These are phyloP conservation scores for Drosophila meridionalis DNA, from an alignment of 2,888 invertebrate genomes.

Conservation along the genomic window DNA sequence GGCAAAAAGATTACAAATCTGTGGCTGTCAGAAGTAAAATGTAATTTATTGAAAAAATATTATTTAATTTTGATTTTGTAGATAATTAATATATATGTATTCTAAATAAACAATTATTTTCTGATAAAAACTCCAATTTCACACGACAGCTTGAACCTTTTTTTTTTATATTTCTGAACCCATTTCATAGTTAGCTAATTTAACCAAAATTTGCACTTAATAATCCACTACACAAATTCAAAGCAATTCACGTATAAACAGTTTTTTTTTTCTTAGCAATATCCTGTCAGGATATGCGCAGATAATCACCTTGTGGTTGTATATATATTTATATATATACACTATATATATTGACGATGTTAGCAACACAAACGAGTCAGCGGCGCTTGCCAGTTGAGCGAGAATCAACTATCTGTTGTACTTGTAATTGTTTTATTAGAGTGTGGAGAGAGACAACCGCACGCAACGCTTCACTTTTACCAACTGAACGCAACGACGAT, in stretches of 20 bases:
- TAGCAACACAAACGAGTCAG: slow-evolving; percentile 35
- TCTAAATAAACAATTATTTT: not conserved
- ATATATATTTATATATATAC: slow-evolving; percentile 8
- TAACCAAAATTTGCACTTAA: not conserved
- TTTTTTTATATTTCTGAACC: not conserved
- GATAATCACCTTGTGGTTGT: slow-evolving; percentile 48
- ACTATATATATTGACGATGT: slow-evolving; percentile 3
- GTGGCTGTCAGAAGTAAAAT: too few relatives aligned
- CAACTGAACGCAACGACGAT: slow-evolving; percentile 84
- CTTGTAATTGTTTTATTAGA: slow-evolving; percentile 28
- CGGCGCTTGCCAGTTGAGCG: slow-evolving; percentile 28
- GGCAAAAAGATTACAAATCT: too few relatives aligned
- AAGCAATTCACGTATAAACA: slow-evolving; percentile 9
- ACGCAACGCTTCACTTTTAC: slow-evolving; percentile 84
- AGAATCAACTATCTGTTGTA: slow-evolving; percentile 20
- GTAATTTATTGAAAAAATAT: too few relatives aligned
- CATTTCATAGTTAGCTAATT: not conserved
- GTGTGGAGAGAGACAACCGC: slow-evolving; percentile 73
- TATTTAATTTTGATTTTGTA: too few relatives aligned
- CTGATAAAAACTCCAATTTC: not conserved
- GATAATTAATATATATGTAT: not conserved
- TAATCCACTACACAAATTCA: slow-evolving; percentile 35
- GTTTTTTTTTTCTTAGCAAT: slow-evolving; percentile 19
- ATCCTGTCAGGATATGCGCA: slow-evolving; percentile 44
- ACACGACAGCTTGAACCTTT: not conserved